Base-by-base conservation (phyloP, 2,888 invertebrate genomes). In the Phragmatobia fuliginosa region DNA sequence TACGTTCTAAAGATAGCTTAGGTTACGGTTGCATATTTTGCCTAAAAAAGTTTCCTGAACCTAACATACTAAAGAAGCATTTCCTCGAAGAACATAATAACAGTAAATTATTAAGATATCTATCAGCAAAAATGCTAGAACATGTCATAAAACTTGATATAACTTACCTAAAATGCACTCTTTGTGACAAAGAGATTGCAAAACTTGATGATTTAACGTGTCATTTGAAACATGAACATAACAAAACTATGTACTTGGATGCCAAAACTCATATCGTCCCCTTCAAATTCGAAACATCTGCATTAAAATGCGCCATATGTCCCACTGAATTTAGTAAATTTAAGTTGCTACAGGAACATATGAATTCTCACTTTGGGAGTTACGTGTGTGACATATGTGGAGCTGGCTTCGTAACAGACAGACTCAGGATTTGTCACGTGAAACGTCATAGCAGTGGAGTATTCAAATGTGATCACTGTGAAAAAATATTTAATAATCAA, bases 311-410 rank as follows among this genome's bases (percentile, higher is more conserved):
- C 72, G 87, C 86, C 0, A 83, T 90, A 0, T 93, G 93, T 68
- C 70, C 78, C 0, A 70, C 78, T 0, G 83, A 83, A 28, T 91
- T 88, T 69, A 75, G 77, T 5, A 87, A 84, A 0, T 93, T 93
- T 68, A 91, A 92, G 75, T 79, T 87, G 0, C 71, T 92, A 1
- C 89, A 90, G 49, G 90, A 91, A 66, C 92, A 92, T 58, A 92
- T 93, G 92, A 91, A 90, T 67, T 79, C 83, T 0, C 92, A 92
- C 80, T 92, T 85, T 32, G 85, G 87, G 5, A 90, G 91, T 70
- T 90, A 87, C 62, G 75, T 87, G 8, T 92, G 92, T 62, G 82
- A 85, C 3, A 80, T 86, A 33, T 91, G 92, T 65, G 86, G 86
- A 0, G 80, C 87, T 11, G 83, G 87, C 0, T 91, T 87, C 67